phyloP scores from a whole-genome alignment of 2,888 invertebrate genomes.

The Bellardia pandia region DNA sequence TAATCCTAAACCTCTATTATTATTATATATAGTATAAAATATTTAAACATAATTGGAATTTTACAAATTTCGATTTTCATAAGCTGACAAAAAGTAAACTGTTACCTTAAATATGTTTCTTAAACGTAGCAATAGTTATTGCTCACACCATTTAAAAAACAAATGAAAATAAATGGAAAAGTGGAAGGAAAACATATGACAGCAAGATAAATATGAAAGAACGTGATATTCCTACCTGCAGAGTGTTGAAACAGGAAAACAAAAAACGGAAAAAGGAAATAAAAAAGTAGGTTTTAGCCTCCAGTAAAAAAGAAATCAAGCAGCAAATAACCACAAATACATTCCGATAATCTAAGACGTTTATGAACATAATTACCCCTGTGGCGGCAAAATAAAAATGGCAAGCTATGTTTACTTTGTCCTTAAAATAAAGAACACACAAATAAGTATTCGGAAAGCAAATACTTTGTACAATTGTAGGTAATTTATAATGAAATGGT shows the following conservation, averaged over 20 bases:
- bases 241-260: background rate
- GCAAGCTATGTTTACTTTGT: background rate
- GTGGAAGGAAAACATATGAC: background rate
- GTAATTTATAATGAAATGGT: background rate
- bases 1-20: no score
- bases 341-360: background rate
- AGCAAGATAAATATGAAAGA: slow-evolving; percentile 4
- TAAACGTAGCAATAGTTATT: no score
- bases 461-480: background rate
- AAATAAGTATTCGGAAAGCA: background rate
- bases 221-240: slow-evolving; percentile 10
- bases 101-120: no score
- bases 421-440: background rate
- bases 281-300: slow-evolving; percentile 1
- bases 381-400: slow-evolving; percentile 28
- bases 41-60: no score
- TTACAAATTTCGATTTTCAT: no score
- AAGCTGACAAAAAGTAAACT: no score
- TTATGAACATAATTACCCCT: slow-evolving; percentile 18
- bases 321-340: slow-evolving; percentile 1
- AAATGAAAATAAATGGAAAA: background rate
- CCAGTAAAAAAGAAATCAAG: slow-evolving; percentile 4
- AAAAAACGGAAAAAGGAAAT: slow-evolving; percentile 24
- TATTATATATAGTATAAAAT: no score
- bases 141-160: no score